phyloP scores from a whole-genome alignment of 2,888 invertebrate species.

The Proisotoma minuta region DNA sequence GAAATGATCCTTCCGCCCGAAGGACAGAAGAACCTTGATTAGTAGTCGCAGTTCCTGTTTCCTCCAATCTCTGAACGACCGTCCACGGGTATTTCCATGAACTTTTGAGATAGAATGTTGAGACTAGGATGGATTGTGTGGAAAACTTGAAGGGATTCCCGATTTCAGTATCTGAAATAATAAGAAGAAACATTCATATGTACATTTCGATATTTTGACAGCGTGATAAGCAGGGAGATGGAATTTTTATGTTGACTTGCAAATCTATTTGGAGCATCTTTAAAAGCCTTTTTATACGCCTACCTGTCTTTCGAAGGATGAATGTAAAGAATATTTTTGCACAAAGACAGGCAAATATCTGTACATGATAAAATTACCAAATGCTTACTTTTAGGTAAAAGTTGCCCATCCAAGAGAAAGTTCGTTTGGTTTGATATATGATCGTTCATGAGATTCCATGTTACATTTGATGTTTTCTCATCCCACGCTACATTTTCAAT shows the following conservation, averaged over 20 bases:
- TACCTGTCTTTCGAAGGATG: too few species aligned
- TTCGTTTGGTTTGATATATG: slow-evolving; percentile 27
- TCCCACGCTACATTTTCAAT: slow-evolving; percentile 17
- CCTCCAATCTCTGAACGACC: slow-evolving; percentile 7
- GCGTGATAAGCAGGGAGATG: too few species aligned
- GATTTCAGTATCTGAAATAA: background rate
- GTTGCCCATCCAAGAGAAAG: slow-evolving; percentile 22
- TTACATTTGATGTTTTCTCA: slow-evolving; percentile 16
- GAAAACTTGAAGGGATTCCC: slow-evolving; percentile 25
- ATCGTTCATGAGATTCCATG: slow-evolving; percentile 21
- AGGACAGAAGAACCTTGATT: slow-evolving; percentile 25
- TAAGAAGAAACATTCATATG: background rate
- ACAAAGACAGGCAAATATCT: too few species aligned
- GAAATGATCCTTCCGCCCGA: slow-evolving; percentile 21
- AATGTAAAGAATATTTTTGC: too few species aligned
- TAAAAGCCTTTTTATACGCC: too few species aligned
- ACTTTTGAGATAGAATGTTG: slow-evolving; percentile 33
- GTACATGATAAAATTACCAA: too few species aligned
- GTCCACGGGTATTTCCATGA: slow-evolving; percentile 30
- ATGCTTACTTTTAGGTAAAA: slow-evolving; percentile 32
- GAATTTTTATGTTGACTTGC: too few species aligned
- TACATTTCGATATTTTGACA: background rate
- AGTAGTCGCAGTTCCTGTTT: slow-evolving; percentile 5
- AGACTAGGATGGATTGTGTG: slow-evolving; percentile 27
- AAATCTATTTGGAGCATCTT: too few species aligned